A percentile compares a stretch with the other conserved stretches of the same genome.
These are phyloP conservation scores for Anoplopoma fimbria DNA, from an alignment of 2,113 vertebrate genomes.

Conservation along the genomic window DNA sequence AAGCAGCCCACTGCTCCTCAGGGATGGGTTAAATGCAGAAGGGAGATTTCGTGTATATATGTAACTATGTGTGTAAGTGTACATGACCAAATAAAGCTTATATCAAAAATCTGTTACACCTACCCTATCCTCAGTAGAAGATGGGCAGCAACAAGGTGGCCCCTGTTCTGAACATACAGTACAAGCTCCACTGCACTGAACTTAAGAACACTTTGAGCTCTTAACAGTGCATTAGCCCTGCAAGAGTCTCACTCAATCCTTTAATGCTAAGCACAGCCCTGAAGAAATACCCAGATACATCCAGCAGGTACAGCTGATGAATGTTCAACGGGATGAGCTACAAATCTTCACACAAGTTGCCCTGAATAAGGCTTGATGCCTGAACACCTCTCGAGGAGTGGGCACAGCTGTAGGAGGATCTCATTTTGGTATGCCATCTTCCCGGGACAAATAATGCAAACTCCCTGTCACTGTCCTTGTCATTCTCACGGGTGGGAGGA, in stretches of 20 bases:
- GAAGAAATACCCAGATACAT: conserved; percentile 38
- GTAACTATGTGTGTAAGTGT: no score
- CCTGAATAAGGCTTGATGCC: conserved; percentile 32
- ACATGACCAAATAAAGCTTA: no score
- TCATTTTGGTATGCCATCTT: conserved; percentile 56
- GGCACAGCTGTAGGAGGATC: conserved; percentile 41
- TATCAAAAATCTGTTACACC: no score
- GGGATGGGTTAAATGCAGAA: no score
- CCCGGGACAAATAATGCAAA: conserved; percentile 56
- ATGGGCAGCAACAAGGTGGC: conserved; percentile 21
- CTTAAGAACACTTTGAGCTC: conserved; percentile 25
- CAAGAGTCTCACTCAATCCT: conserved; percentile 23
- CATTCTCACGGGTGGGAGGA: conserved; percentile 47
- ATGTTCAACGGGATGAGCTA: conserved; percentile 34
- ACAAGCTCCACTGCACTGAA: background rate
- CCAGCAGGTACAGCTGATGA: conserved; percentile 54
- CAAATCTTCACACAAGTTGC: conserved; percentile 45
- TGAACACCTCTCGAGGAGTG: conserved; percentile 35
- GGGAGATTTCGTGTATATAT: no score
- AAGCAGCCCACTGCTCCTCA: no score
- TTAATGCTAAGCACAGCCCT: conserved; percentile 34
- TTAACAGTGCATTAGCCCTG: conserved; percentile 15
- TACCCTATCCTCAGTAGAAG: background rate
- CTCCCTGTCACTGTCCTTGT: conserved; percentile 60
- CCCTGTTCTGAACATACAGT: conserved; percentile 4